Base-by-base conservation (phyloP, 2,113 vertebrate genomes). In the Aix galericulata region DNA sequence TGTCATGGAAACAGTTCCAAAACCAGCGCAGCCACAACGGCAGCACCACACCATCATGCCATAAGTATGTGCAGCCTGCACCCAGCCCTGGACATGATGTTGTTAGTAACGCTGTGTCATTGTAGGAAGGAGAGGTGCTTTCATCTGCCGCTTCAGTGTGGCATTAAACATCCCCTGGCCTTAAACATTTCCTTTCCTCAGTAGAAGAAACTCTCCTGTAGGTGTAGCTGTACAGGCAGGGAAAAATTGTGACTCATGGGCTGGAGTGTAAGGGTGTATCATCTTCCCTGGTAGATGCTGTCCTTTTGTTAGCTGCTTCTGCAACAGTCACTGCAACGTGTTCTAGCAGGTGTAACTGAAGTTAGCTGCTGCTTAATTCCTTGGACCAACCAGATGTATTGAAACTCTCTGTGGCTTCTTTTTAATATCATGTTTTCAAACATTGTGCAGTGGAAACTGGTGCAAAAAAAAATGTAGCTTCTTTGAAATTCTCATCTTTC, bases 1-100 rank as follows among this genome's bases (percentile, higher is more conserved):
- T 95, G 94, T 72, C 91, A 93, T 96, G 93, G 96, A 95, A 96
- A 97, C 91, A 1, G 6, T 73, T 90, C 80, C 90, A 53, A 94
- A 94, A 97, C 46, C 73, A 77, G 79, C 71, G 2, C 8, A 44
- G n/a, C 89, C 92, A 78, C 89, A 72, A 73, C 84, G 69, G 62
- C 79, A 55, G 68, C 69, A 68, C 80, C 88, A 84, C 72, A 94
- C 85, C 94, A 80, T 79, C 79, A 32, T 27, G 64, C 42, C 59
- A 11, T 32, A n/a, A 59, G 68, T 78, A 75, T 63, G 42, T 32
- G 11, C 59, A 76, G 67, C 36, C 2, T 1, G 32, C 20, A 26
- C n/a, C 91, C 68, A 86, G 52, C 84, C 16, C n/a, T 83, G 85
- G 18, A 23, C 59, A 77, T 21, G 8, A 5, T 11, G 1, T 6